Evolutionary conservation across 64 coral and sea anemone species (phyloP), one percentile per base, ranked within the genome.

Genomic region (Platygyra sinensis): DNA sequence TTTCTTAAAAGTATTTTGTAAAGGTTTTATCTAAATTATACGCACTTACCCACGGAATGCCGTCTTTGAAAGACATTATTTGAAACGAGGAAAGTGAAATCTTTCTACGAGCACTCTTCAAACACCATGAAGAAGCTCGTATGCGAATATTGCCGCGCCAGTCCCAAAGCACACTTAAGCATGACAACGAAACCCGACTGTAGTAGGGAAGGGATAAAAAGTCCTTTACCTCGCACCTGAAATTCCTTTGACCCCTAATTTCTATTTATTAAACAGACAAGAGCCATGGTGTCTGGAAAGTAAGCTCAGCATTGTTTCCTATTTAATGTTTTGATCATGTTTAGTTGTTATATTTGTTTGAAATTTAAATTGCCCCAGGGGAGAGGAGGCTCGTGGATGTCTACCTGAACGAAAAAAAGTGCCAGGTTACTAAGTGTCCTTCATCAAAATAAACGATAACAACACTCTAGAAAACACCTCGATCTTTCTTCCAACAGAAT

Each of bases 381-480:
- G 42, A 39, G 16, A 64, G 69, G 85, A 52, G 28, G 3, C 22
- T 20, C 4, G 52, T 54, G 8, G n/a, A 14, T 73, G 6, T 28
- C 52, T 30, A 6, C 18, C 19, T 13, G 54, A 27, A 10, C 31
- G 1, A 11, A 16, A 57, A n/a, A 28, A 76, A 27, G 10, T 32
- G 86, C 86, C 72, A 77, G 74, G 86, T 76, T 39, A 76, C 86
- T 39, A 60, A 64, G 60, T 49, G 5, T 51, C 39, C 5, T 42
- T 4, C 12, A 1, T 10, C 4, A 27, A 14, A 65, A 65, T 18
- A 88, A 33, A 17, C n/a, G n/a, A n/a, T n/a, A 30, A 52, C 14
- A 20, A 25, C 19, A 19, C 14, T 8, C 16, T n/a, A n/a, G 69
- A 46, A 5, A 9, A 52, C 18, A 14, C 55, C 0, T 87, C n/a